phyloP scores from a whole-genome alignment of 2,113 vertebrate genomes.

The Macrotus californicus region DNA sequence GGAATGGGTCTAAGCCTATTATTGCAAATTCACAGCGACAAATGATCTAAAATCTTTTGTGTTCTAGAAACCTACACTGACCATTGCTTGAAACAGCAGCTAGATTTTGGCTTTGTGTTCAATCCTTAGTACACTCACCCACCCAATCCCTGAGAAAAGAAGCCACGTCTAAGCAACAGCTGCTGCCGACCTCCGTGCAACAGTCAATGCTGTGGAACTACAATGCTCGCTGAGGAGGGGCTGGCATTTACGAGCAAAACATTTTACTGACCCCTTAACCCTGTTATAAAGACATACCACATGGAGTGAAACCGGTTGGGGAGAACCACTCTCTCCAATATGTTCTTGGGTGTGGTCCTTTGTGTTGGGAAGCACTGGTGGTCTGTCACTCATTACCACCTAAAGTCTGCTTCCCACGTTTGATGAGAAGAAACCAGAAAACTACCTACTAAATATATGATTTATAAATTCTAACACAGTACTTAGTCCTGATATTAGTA shows the following conservation, averaged over 20 bases:
- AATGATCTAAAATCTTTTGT: background rate
- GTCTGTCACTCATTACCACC: background rate
- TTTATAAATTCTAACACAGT: background rate
- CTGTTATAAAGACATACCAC: background rate
- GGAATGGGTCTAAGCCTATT: background rate
- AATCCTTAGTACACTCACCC: background rate
- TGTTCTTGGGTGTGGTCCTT: background rate
- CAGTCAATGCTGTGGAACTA: background rate
- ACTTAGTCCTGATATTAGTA: background rate
- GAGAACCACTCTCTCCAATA: background rate
- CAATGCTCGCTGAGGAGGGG: background rate
- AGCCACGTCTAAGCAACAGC: background rate
- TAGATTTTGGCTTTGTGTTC: background rate
- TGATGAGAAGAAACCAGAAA: constrained; percentile 26
- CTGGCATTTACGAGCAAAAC: background rate
- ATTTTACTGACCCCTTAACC: background rate
- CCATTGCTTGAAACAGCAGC: background rate
- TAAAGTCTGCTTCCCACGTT: background rate
- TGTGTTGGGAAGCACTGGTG: background rate
- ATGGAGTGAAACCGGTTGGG: background rate
- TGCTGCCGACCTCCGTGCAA: background rate
- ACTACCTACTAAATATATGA: background rate
- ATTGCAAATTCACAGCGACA: background rate
- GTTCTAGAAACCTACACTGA: background rate
- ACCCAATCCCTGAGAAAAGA: background rate